These are phyloP conservation scores for Drosophila mojavensis DNA, from an alignment of 1,140 invertebrate species.

Conservation along the genomic window DNA sequence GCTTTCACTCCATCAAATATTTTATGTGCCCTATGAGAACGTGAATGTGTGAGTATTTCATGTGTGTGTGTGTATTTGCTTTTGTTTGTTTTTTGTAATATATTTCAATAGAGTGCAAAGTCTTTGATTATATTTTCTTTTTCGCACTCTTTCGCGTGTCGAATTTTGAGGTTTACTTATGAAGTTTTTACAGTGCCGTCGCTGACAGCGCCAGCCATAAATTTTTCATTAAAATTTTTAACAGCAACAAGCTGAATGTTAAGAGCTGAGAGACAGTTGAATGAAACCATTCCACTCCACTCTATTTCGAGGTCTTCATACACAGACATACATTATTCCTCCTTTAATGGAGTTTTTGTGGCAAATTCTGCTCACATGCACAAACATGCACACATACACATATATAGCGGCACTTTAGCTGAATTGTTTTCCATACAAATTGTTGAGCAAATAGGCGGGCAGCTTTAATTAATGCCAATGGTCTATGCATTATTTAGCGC, in stretches of 20 bases:
- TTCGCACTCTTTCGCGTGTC: slow-evolving; percentile 47
- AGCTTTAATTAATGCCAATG: slow-evolving; percentile 65
- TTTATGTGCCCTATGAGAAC: slow-evolving; percentile 33
- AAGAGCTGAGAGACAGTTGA: too few relatives aligned
- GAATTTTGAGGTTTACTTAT: slow-evolving; percentile 26
- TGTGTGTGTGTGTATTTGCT: slow-evolving; percentile 31
- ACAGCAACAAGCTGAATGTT: too few relatives aligned
- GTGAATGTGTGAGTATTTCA: slow-evolving; percentile 27
- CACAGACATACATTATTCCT: too few relatives aligned
- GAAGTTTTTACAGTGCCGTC: slow-evolving; percentile 12
- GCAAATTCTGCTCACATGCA: not conserved
- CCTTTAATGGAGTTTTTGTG: slow-evolving; percentile 25
- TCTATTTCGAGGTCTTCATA: too few relatives aligned
- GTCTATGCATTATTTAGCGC: slow-evolving; percentile 59
- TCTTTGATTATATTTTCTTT: slow-evolving; percentile 73
- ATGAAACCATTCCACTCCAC: too few relatives aligned
- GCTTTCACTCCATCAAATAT: slow-evolving; percentile 43
- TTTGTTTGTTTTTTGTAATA: slow-evolving; percentile 48
- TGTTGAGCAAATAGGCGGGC: slow-evolving; percentile 44
- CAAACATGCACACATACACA: not conserved
- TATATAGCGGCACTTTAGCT: slow-evolving; percentile 6
- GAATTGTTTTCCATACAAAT: slow-evolving; percentile 37
- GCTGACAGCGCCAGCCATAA: slow-evolving; percentile 24
- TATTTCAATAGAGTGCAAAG: slow-evolving; percentile 59
- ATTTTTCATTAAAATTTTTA: not conserved